Evolutionary conservation across 2,113 vertebrate genomes (phyloP).

Genomic region (Cacatua alba): DNA sequence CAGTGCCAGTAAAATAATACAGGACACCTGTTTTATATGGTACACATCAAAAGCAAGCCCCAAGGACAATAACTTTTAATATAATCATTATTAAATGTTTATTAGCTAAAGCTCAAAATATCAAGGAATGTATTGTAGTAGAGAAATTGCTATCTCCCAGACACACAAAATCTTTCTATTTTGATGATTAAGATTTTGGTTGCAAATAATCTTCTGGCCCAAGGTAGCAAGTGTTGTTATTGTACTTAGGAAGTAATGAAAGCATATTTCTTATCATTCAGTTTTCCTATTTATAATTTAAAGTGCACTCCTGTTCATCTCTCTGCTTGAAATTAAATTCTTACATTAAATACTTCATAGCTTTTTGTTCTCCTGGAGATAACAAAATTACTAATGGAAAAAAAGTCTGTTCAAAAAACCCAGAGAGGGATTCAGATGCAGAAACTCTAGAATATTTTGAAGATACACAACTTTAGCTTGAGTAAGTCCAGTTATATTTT

Average conservation of each 20-base stretch:
- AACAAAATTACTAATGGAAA: conserved; percentile 20
- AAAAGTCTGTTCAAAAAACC: neutral
- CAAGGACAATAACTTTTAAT: conserved; percentile 72
- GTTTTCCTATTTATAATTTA: conserved; percentile 62
- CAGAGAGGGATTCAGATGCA: neutral
- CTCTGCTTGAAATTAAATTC: conserved; percentile 63
- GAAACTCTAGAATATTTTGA: neutral
- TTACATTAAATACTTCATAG: conserved; percentile 49
- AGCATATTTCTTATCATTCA: conserved; percentile 52
- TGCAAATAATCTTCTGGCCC: conserved; percentile 64
- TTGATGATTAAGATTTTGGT: conserved; percentile 71
- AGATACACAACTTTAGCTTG: neutral
- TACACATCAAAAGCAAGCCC: conserved; percentile 62
- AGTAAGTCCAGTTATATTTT: neutral
- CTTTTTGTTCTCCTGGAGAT: conserved; percentile 15
- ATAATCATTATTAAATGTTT: conserved; percentile 78
- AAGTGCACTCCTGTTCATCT: conserved; percentile 31
- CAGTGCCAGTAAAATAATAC: conserved; percentile 58
- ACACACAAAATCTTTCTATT: conserved; percentile 52
- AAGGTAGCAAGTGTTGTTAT: conserved; percentile 53
- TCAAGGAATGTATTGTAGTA: conserved; percentile 56
- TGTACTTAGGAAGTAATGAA: conserved; percentile 61
- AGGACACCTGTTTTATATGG: conserved; percentile 66
- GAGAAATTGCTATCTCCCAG: conserved; percentile 60
- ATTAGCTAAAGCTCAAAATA: conserved; percentile 72